phyloP scores from a whole-genome alignment of 2,113 vertebrate genomes.

The Chiloscyllium plagiosum region DNA sequence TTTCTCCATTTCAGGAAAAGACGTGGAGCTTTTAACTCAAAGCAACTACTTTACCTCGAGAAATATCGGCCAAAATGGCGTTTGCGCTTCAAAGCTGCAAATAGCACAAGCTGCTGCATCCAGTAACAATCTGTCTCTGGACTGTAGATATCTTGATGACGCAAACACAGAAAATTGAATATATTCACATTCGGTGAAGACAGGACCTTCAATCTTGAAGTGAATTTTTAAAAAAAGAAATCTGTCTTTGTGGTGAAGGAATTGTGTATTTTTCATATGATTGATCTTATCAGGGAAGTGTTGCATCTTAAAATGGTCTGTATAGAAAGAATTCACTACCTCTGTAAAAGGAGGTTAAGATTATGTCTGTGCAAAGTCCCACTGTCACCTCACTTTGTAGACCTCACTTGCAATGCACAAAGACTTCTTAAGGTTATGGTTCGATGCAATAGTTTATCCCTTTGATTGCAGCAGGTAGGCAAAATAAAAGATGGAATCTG shows the following conservation, averaged over 20 bases:
- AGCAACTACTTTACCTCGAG: slow-evolving; percentile 99
- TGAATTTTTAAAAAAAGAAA: slow-evolving; percentile 6
- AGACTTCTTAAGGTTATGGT: slow-evolving; percentile 34
- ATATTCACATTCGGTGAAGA: slow-evolving; percentile 16
- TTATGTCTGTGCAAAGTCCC: slow-evolving; percentile 37
- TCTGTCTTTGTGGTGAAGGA: slow-evolving; percentile 38
- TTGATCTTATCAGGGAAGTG: slow-evolving; percentile 38
- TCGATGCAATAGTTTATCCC: slow-evolving; percentile 34
- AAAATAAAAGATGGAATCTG: slow-evolving; percentile 35
- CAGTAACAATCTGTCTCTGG: slow-evolving; percentile 60
- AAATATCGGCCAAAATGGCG: slow-evolving; percentile 98
- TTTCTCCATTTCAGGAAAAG: slow-evolving; percentile 73
- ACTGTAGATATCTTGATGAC: slow-evolving; percentile 18
- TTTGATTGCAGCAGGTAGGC: slow-evolving; percentile 30
- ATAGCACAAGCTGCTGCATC: slow-evolving; percentile 85
- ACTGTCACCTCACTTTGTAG: slow-evolving; percentile 36
- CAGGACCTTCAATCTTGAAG: slow-evolving; percentile 29
- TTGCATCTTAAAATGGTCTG: slow-evolving; percentile 31
- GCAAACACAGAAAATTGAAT: slow-evolving; percentile 19
- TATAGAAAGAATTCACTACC: slow-evolving; percentile 27
- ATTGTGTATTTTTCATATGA: slow-evolving; percentile 37
- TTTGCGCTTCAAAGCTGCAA: slow-evolving; percentile 88
- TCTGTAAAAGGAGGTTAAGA: slow-evolving; percentile 28
- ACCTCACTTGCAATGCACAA: slow-evolving; percentile 36
- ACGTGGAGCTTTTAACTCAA: slow-evolving; percentile 98